phyloP scores from a whole-genome alignment of 2,888 invertebrate genomes.

The Adelognathus sp. region DNA sequence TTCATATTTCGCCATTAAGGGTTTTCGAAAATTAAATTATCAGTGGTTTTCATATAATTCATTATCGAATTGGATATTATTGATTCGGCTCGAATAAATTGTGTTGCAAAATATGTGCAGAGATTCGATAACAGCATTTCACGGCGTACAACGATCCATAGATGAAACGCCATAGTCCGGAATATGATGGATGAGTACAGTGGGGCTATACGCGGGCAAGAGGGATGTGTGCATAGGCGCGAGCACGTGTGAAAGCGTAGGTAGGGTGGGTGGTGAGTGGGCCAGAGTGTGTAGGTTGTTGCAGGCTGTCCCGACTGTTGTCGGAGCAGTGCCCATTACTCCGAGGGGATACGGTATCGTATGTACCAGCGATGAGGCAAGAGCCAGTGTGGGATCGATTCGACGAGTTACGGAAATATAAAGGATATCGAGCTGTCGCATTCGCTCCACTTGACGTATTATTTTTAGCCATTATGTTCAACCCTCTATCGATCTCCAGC shows the following conservation, averaged over 20 bases:
- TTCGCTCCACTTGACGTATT: slow-evolving; percentile 72
- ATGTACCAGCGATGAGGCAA: slow-evolving; percentile 10
- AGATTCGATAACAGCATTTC: too few species aligned
- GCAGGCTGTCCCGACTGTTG: slow-evolving; percentile 22
- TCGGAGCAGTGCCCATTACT: not conserved
- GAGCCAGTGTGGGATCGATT: slow-evolving; percentile 5
- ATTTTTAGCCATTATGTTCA: slow-evolving; percentile 69
- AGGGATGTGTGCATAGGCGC: not conserved
- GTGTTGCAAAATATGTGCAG: too few species aligned
- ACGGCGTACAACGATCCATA: not conserved
- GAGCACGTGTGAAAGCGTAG: not conserved
- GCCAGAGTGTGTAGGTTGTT: slow-evolving; percentile 43
- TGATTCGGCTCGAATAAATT: not conserved
- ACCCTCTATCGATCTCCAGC: slow-evolving; percentile 15
- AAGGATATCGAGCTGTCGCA: slow-evolving; percentile 70
- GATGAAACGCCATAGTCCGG: not conserved
- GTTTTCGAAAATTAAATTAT: too few species aligned
- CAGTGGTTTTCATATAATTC: too few species aligned
- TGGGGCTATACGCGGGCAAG: not conserved
- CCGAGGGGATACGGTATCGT: not conserved
- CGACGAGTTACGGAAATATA: not conserved
- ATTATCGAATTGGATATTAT: too few species aligned
- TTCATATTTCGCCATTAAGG: too few species aligned
- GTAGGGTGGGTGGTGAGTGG: not conserved
- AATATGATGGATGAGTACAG: slow-evolving; percentile 44